Evolutionary conservation across 2,797 vertebrate species (phyloP).

Genomic region (Neosalanx taihuensis): DNA sequence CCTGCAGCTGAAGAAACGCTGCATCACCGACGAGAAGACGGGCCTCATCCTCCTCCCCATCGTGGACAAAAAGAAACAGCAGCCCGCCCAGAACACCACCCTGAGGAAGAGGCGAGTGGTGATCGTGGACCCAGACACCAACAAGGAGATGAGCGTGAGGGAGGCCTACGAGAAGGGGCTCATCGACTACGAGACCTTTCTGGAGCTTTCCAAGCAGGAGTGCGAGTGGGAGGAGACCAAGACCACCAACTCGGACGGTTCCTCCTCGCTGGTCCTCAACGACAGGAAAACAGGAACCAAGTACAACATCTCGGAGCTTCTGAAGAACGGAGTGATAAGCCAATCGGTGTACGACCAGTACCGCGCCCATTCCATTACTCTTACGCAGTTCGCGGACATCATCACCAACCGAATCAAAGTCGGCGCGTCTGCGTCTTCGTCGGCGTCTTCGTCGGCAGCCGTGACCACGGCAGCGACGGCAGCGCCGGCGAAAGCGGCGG

Average conservation of each 20-base stretch:
- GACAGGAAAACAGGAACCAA: slow-evolving; percentile 83
- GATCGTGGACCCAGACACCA: slow-evolving; percentile 93
- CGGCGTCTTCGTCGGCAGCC: slow-evolving; percentile 37
- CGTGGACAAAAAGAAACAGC: slow-evolving; percentile 79
- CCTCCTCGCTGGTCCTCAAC: slow-evolving; percentile 77
- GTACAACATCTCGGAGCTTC: slow-evolving; percentile 80
- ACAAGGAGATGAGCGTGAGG: slow-evolving; percentile 90
- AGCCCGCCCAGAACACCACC: slow-evolving; percentile 80
- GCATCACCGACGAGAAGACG: slow-evolving; percentile 83
- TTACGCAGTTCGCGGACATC: slow-evolving; percentile 79
- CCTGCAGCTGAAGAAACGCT: slow-evolving; percentile 85
- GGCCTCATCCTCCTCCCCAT: slow-evolving; percentile 87
- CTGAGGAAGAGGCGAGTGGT: slow-evolving; percentile 89
- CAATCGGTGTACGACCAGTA: slow-evolving; percentile 79
- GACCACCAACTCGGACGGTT: slow-evolving; percentile 82
- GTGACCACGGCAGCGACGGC: slow-evolving; percentile 42
- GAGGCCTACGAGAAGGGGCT: slow-evolving; percentile 89
- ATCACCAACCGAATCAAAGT: neutral
- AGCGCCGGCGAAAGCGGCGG: slow-evolving; percentile 47
- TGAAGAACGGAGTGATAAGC: slow-evolving; percentile 76
- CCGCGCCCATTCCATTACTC: slow-evolving; percentile 75
- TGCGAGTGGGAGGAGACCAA: slow-evolving; percentile 98
- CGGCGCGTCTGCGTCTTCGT: slow-evolving; percentile 10
- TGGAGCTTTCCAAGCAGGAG: slow-evolving; percentile 88
- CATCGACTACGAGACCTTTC: slow-evolving; percentile 88